Evolutionary conservation across 2,797 vertebrate genomes (phyloP).

Genomic region (Hipposideros larvatus): DNA sequence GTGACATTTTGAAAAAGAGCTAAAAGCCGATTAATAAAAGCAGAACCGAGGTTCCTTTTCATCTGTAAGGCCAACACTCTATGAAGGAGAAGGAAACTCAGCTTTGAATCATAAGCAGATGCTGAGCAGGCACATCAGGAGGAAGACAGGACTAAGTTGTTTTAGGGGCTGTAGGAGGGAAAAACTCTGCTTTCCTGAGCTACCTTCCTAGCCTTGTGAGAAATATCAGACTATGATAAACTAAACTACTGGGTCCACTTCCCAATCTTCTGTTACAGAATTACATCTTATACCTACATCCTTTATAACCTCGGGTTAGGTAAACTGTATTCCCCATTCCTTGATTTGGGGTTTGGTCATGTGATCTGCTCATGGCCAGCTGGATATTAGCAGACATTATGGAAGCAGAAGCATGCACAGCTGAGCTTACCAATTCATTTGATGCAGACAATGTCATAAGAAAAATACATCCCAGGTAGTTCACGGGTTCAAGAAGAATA

Average conservation of each 20-base stretch:
- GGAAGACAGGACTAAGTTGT: neutral
- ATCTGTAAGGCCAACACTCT: neutral
- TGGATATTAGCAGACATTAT: neutral
- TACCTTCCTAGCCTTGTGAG: neutral
- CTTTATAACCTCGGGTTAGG: neutral
- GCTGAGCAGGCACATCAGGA: neutral
- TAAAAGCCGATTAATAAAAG: neutral
- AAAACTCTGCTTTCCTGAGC: neutral
- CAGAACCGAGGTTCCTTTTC: neutral
- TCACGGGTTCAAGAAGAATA: neutral
- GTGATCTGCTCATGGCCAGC: neutral
- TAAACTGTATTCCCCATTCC: neutral
- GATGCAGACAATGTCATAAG: neutral
- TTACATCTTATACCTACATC: neutral
- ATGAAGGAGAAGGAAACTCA: neutral
- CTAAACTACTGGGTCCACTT: neutral
- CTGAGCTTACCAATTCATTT: neutral
- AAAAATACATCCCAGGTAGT: neutral
- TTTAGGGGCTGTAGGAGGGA: neutral
- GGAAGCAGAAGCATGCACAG: neutral
- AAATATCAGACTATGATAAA: neutral
- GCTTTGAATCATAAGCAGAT: neutral
- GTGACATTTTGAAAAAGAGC: neutral
- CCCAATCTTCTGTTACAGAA: neutral
- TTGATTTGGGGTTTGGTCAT: neutral